Conservation (phyloP, 2,888 invertebrate genomes). For the Dicyrtomina minuta region DNA sequence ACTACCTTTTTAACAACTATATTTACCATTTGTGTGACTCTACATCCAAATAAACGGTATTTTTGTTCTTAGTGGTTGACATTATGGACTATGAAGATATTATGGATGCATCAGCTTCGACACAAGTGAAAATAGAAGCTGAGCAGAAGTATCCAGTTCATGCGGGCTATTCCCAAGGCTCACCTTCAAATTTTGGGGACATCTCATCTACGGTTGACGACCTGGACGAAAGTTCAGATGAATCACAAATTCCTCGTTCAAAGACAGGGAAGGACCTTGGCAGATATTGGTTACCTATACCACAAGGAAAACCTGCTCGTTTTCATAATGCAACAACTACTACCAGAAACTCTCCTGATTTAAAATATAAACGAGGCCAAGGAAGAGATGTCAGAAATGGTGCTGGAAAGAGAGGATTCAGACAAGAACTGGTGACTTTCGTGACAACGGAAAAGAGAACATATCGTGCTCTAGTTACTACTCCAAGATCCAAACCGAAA, state of each 20-base stretch:
- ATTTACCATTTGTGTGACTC: not conserved
- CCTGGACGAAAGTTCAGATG: not conserved
- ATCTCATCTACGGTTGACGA: not conserved
- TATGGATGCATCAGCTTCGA: not conserved
- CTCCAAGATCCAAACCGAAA: constrained; percentile 5
- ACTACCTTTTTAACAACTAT: too few species aligned
- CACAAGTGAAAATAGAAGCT: not conserved
- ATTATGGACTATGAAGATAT: constrained; percentile 10
- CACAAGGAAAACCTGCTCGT: not conserved
- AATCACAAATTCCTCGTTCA: not conserved
- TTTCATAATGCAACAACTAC: not conserved
- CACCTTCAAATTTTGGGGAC: too few species aligned
- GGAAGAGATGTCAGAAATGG: too few species aligned
- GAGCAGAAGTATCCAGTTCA: too few species aligned
- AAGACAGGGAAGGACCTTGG: not conserved
- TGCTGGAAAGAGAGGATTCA: not conserved
- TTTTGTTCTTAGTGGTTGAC: not conserved
- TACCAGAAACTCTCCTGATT: not conserved
- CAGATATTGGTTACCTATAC: not conserved
- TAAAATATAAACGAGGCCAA: too few species aligned
- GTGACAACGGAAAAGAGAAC: constrained; percentile 18
- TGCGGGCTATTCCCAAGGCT: too few species aligned
- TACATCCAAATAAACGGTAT: too few species aligned
- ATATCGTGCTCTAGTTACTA: not conserved
- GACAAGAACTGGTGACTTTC: constrained; percentile 10